Conservation (phyloP, 2,797 vertebrate species). For the Tenualosa thibaudeaui region DNA sequence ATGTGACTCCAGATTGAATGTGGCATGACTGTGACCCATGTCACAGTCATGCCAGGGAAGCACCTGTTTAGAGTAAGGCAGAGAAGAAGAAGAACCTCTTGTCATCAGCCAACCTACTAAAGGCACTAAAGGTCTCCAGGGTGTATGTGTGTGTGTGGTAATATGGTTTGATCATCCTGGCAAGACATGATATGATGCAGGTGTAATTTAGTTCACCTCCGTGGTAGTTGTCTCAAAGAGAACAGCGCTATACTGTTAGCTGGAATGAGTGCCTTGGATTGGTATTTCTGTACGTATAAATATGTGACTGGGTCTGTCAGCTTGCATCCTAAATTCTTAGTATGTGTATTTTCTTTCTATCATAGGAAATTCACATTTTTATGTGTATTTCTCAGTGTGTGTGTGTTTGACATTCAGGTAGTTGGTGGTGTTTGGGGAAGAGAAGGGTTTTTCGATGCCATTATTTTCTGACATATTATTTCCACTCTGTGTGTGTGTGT, state of each 20-base stretch:
- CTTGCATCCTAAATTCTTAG: not conserved
- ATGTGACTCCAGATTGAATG: no score
- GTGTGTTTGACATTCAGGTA: not conserved
- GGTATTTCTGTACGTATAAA: not conserved
- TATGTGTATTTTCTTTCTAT: not conserved
- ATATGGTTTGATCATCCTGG: no score
- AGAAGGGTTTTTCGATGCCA: not conserved
- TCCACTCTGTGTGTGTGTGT: not conserved
- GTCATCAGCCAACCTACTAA: no score
- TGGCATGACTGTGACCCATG: no score
- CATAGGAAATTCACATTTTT: not conserved
- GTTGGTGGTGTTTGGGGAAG: not conserved
- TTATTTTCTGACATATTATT: not conserved
- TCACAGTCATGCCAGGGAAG: no score
- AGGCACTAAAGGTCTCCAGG: no score
- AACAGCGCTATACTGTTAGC: not conserved
- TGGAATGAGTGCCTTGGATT: not conserved
- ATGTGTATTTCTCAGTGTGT: not conserved
- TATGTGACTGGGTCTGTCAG: not conserved
- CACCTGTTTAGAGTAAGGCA: no score
- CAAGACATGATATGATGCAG: no score
- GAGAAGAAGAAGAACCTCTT: no score
- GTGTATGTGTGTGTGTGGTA: no score
- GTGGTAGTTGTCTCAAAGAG: not conserved
- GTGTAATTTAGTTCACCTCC: not conserved